Conservation (phyloP, 2,113 vertebrate genomes). For the Paramormyrops kingsleyae region DNA sequence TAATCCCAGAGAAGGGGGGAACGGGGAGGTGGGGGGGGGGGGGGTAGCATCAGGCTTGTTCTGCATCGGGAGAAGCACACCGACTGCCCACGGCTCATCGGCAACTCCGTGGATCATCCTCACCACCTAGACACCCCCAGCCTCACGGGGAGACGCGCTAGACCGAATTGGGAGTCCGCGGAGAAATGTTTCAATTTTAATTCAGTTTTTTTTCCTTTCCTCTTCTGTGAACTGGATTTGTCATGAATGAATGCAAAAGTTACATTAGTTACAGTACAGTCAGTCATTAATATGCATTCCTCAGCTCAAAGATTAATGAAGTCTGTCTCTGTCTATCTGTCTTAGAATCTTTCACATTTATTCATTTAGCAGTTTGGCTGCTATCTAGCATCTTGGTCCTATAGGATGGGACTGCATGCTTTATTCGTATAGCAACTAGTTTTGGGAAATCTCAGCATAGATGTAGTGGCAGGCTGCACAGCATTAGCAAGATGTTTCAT, state of each 20-base stretch:
- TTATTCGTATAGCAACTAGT: background rate
- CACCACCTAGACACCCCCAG: background rate
- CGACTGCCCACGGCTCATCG: background rate
- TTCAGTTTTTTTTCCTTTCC: background rate
- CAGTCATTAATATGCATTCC: background rate
- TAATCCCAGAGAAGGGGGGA: background rate
- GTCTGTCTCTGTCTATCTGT: background rate
- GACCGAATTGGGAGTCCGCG: background rate
- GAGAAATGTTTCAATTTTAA: background rate
- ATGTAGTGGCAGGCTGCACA: background rate
- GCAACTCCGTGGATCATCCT: background rate
- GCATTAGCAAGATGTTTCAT: background rate
- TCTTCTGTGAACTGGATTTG: background rate
- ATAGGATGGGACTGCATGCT: background rate
- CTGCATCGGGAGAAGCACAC: background rate
- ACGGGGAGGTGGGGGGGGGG: background rate
- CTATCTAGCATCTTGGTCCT: background rate
- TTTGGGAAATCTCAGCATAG: background rate
- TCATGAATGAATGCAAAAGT: background rate
- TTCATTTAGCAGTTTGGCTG: background rate
- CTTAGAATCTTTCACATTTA: background rate
- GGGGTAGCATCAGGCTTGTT: background rate
- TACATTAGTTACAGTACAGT: background rate
- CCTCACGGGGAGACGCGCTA: background rate
- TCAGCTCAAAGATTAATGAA: background rate